These are phyloP conservation scores for Neogobius melanostomus DNA, from an alignment of 2,113 vertebrate species.

Conservation along the genomic window DNA sequence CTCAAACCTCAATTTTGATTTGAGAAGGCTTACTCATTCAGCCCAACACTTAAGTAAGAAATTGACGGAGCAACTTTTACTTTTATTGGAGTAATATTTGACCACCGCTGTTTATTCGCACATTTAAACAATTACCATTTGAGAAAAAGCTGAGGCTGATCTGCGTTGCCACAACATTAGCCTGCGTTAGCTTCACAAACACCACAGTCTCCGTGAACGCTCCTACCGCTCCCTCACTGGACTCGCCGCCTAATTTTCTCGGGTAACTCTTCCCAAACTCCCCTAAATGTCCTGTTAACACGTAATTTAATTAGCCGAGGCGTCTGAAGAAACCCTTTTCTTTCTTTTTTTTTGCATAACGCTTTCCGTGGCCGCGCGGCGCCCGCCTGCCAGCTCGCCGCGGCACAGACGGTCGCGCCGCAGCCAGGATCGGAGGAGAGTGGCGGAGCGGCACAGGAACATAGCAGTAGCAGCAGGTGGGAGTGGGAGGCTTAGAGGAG, in stretches of 20 bases:
- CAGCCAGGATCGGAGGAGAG: constrained; percentile 71
- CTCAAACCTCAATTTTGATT: too few relatives aligned
- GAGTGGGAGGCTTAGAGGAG: constrained; percentile 83
- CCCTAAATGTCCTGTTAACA: constrained; percentile 19
- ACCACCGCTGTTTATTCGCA: too few relatives aligned
- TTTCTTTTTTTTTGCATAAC: constrained; percentile 55
- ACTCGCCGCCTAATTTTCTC: constrained; percentile 41
- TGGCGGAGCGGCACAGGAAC: constrained; percentile 75
- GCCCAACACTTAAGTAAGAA: too few relatives aligned
- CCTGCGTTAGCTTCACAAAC: neutral
- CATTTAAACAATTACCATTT: neutral
- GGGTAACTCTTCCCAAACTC: constrained; percentile 27
- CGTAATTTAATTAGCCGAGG: constrained; percentile 44
- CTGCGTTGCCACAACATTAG: neutral
- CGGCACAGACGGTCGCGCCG: constrained; percentile 80
- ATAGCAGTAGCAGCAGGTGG: constrained; percentile 84
- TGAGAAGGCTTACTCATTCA: too few relatives aligned
- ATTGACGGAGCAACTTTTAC: too few relatives aligned
- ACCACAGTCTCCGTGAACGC: neutral
- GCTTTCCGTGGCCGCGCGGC: constrained; percentile 58
- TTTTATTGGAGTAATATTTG: too few relatives aligned
- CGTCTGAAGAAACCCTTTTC: constrained; percentile 33
- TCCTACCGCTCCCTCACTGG: constrained; percentile 7
- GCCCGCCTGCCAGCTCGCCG: constrained; percentile 75
- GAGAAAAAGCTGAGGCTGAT: neutral